Conservation (phyloP, 2,888 invertebrate genomes). For the Lithosia quadra region DNA sequence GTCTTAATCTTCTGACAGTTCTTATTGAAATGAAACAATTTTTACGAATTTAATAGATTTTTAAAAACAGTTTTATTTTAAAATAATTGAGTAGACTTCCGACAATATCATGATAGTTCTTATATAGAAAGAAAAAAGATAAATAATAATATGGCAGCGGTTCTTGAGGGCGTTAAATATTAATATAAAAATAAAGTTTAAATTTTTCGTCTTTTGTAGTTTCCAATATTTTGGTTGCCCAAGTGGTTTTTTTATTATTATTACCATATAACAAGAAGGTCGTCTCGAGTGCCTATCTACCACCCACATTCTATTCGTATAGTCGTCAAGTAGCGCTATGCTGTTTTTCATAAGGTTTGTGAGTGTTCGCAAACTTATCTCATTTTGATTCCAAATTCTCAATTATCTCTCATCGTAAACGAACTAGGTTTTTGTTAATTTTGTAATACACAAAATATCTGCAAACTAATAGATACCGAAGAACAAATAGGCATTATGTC, state of each 20-base stretch:
- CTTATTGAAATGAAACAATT: not conserved
- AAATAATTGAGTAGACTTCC: not conserved
- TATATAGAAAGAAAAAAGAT: not conserved
- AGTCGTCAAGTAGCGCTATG: no score
- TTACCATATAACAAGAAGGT: not conserved
- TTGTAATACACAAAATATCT: not conserved
- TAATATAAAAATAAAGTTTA: no score
- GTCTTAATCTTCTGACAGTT: not conserved
- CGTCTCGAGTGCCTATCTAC: not conserved
- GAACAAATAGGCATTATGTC: not conserved
- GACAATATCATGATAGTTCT: not conserved
- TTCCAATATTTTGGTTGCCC: not conserved
- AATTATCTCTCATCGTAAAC: not conserved
- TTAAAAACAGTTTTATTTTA: not conserved
- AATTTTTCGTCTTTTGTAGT: not conserved
- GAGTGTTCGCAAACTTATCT: no score
- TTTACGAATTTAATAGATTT: not conserved
- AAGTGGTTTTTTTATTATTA: not conserved
- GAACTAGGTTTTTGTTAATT: not conserved
- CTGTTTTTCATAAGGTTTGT: no score
- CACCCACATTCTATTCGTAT: no score
- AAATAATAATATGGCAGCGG: not conserved
- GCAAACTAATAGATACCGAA: not conserved
- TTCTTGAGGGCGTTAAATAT: no score
- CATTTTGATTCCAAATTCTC: not conserved